phyloP scores from a whole-genome alignment of 2,888 invertebrate genomes.

The Drosophila incognita region DNA sequence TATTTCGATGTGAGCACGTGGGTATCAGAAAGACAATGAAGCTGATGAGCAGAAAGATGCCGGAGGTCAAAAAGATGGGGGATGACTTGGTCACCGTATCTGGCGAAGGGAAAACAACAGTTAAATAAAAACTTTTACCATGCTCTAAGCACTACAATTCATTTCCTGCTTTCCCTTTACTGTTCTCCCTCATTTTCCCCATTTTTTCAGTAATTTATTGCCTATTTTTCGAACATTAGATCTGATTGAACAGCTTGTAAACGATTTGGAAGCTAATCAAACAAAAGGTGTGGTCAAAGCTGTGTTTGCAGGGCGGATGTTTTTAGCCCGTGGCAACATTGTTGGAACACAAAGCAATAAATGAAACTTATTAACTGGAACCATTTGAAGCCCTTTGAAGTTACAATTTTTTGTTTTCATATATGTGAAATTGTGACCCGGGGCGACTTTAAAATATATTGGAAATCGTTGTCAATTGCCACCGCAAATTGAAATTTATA shows the following conservation, averaged over 20 bases:
- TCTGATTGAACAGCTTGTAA: not conserved
- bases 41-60: constrained; percentile 90
- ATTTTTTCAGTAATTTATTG: not conserved
- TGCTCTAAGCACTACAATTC: not conserved
- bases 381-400: not conserved
- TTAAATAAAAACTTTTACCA: not conserved
- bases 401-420: constrained; percentile 18
- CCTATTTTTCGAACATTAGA: not conserved
- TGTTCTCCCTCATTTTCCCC: not conserved
- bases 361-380: not conserved
- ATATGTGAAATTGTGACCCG: constrained; percentile 22
- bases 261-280: not conserved
- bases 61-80: constrained; percentile 92
- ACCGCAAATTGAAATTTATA: constrained; percentile 25
- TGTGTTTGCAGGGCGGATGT: not conserved
- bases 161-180: not conserved
- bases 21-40: constrained; percentile 93
- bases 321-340: constrained; percentile 9
- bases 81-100: constrained; percentile 95
- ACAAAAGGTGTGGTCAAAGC: not conserved
- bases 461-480: constrained; percentile 10
- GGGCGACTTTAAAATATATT: constrained; percentile 44
- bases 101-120: constrained; percentile 83
- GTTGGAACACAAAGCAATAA: not conserved
- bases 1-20: constrained; percentile 89